A percentile compares a stretch with the other conserved stretches of the same genome.
phyloP scores from a whole-genome alignment of 2,888 invertebrate species.

The Allacma fusca region DNA sequence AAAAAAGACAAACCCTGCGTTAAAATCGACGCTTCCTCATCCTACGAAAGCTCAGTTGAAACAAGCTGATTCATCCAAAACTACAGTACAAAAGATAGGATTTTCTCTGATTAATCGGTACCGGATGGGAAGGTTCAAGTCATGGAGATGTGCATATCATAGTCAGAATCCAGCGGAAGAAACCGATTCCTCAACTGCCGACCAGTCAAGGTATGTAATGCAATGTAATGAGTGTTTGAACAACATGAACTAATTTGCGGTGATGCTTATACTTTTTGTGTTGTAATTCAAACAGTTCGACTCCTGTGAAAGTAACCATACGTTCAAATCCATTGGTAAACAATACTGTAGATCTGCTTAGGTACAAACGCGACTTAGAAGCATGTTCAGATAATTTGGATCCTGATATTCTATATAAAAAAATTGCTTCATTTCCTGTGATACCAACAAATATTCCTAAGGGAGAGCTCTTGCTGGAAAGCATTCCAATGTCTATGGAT shows the following conservation, averaged over 20 bases:
- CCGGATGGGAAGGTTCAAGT: conserved; percentile 4
- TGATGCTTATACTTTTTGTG: too few species aligned
- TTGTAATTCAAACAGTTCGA: background rate
- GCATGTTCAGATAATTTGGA: conserved; percentile 46
- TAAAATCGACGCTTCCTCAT: background rate
- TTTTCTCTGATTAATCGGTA: background rate
- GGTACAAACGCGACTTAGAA: conserved; percentile 53
- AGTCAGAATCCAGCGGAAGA: background rate
- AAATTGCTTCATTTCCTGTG: conserved; percentile 44
- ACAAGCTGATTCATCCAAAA: background rate
- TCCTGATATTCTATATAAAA: conserved; percentile 45
- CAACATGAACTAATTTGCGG: too few species aligned
- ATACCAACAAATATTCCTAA: conserved; percentile 26
- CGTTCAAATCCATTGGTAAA: conserved; percentile 39
- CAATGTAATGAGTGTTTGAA: too few species aligned
- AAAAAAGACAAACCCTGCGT: background rate
- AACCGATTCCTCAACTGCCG: background rate
- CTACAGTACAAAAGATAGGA: background rate
- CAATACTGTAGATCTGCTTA: conserved; percentile 51
- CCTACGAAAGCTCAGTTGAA: conserved; percentile 16
- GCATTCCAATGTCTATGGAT: conserved; percentile 37
- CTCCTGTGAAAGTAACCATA: background rate
- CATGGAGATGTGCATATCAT: background rate
- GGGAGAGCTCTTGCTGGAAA: conserved; percentile 33
- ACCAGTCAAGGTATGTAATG: background rate